phyloP scores from a whole-genome alignment of 2,888 invertebrate species.

The Heteromyza rotundicornis region DNA sequence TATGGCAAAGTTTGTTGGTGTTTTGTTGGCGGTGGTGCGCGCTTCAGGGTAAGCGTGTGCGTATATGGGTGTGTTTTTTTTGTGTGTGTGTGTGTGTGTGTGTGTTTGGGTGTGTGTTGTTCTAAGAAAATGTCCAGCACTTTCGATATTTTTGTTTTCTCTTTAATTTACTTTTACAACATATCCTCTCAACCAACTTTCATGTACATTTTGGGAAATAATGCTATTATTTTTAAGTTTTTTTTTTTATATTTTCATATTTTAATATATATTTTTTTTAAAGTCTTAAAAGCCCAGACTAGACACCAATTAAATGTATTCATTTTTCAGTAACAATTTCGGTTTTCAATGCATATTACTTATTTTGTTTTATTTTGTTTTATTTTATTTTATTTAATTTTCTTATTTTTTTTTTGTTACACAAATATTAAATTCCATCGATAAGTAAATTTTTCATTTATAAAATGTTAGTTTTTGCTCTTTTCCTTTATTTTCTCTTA shows the following conservation, averaged over 20 bases:
- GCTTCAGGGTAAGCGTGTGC: not conserved
- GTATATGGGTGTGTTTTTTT: slow-evolving; percentile 10
- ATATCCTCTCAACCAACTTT: not conserved
- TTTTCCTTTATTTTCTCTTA: slow-evolving; percentile 20
- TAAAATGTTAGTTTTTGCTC: slow-evolving; percentile 22
- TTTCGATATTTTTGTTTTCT: slow-evolving; percentile 39
- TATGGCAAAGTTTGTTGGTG: not conserved
- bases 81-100: not conserved
- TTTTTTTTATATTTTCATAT: no score
- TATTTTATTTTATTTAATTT: slow-evolving; percentile 23
- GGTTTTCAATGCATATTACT: no score
- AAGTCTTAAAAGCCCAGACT: slow-evolving; percentile 58
- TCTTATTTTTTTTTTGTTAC: slow-evolving; percentile 19
- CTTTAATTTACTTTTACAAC: slow-evolving; percentile 16
- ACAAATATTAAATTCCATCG: slow-evolving; percentile 34
- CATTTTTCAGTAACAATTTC: slow-evolving; percentile 5
- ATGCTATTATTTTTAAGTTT: slow-evolving; percentile 3
- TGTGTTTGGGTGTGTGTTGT: slow-evolving; percentile 15
- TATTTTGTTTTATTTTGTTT: no score
- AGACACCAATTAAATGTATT: slow-evolving; percentile 48
- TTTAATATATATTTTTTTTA: no score
- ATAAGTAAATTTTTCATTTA: slow-evolving; percentile 16
- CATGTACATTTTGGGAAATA: not conserved
- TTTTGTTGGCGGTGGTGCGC: not conserved
- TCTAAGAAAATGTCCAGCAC: slow-evolving; percentile 61